A percentile compares a stretch with the other conserved stretches of the same genome.
Conservation (phyloP, 2,797 vertebrate genomes). For the Urosaurus nigricauda region DNA sequence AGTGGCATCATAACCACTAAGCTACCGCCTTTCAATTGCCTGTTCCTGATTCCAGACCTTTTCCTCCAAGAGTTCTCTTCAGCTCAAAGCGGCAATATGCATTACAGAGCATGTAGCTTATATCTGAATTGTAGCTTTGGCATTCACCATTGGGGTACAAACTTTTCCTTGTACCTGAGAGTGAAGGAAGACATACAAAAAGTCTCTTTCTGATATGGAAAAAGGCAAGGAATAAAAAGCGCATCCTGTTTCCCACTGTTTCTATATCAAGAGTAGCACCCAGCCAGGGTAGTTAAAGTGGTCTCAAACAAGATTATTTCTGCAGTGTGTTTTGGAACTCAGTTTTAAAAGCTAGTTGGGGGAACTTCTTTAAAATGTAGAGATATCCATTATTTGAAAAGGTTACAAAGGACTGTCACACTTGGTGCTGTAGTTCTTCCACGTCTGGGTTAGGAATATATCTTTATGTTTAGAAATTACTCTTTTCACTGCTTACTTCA, state of each 20-base stretch:
- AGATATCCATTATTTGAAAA: too few species aligned
- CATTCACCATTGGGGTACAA: background rate
- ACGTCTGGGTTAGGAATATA: background rate
- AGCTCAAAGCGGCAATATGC: background rate
- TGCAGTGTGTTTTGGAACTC: too few species aligned
- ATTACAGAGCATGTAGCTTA: background rate
- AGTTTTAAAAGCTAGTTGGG: too few species aligned
- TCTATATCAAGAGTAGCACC: too few species aligned
- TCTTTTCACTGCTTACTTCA: conserved; percentile 26
- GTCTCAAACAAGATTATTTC: too few species aligned
- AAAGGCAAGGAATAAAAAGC: background rate
- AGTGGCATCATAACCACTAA: too few species aligned
- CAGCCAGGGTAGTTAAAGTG: too few species aligned
- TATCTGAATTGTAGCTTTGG: background rate
- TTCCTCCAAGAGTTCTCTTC: background rate
- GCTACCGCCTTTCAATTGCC: background rate
- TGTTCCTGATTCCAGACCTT: background rate
- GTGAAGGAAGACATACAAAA: background rate
- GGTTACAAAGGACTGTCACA: background rate
- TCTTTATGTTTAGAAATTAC: conserved; percentile 24
- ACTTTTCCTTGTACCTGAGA: background rate
- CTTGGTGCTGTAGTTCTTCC: background rate
- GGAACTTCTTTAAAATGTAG: too few species aligned
- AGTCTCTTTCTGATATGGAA: background rate
- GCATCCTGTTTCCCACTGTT: background rate